These are phyloP conservation scores for Gallinago solitaria DNA, from an alignment of 2,797 vertebrate species.

Conservation along the genomic window DNA sequence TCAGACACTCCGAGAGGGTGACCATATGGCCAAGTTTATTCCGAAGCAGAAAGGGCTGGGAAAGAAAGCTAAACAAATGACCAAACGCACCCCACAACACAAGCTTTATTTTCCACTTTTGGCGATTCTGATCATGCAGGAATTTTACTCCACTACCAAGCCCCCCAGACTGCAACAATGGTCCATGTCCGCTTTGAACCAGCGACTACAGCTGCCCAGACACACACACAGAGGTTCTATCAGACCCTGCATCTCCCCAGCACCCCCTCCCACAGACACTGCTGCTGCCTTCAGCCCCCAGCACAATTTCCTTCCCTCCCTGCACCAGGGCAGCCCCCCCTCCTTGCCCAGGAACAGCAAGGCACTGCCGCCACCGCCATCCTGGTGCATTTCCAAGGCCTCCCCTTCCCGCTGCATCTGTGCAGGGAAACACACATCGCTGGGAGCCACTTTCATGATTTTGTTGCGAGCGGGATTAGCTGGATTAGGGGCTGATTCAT, in stretches of 20 bases:
- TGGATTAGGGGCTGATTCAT: constrained; percentile 93
- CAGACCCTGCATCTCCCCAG: neutral
- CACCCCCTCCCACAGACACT: too few relatives aligned
- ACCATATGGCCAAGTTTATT: neutral
- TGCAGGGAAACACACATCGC: constrained; percentile 71
- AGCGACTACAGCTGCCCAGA: neutral
- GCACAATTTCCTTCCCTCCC: neutral
- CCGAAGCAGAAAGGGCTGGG: neutral
- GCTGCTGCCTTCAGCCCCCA: neutral
- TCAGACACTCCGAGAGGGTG: neutral
- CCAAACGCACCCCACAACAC: neutral
- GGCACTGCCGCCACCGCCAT: neutral
- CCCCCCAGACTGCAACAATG: neutral
- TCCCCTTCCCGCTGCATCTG: constrained; percentile 64
- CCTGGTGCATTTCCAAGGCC: neutral
- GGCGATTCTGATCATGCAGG: neutral
- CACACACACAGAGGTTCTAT: neutral
- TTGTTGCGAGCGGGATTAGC: constrained; percentile 90
- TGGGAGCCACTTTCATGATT: constrained; percentile 82
- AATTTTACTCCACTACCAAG: neutral
- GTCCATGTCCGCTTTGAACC: too few relatives aligned
- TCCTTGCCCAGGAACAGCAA: neutral
- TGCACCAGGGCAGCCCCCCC: constrained; percentile 55
- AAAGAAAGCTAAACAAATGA: neutral
- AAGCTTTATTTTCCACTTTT: neutral